Evolutionary conservation across 2,888 invertebrate species (phyloP).

Genomic region (Cetonia aurata): DNA sequence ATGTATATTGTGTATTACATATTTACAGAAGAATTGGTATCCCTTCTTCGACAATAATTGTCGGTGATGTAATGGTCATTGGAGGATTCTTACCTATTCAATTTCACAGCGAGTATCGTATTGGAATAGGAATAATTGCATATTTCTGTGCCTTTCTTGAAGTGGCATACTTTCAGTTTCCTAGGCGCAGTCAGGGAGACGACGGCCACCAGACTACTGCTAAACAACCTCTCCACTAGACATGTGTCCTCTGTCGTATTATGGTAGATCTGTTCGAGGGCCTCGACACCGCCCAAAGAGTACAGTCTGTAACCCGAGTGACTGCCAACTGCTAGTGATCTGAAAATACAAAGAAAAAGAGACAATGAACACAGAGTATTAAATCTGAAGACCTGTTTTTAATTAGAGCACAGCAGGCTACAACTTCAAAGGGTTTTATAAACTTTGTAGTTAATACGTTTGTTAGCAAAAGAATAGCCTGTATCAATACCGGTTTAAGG

Average conservation of each 20-base stretch:
- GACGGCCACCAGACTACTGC: conserved; percentile 95
- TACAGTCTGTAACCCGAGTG: conserved; percentile 92
- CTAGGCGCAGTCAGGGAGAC: conserved; percentile 93
- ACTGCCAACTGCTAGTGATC: conserved; percentile 93
- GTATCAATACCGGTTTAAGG: too few relatives aligned
- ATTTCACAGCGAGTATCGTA: conserved; percentile 94
- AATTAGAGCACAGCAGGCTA: background rate
- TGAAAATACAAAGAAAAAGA: conserved; percentile 62
- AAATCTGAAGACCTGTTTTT: background rate
- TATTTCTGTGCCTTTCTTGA: conserved; percentile 97
- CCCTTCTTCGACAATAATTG: background rate
- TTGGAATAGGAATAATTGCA: conserved; percentile 96
- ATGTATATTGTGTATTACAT: background rate
- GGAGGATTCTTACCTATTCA: conserved; percentile 81
- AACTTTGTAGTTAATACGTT: background rate
- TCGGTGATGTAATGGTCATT: background rate
- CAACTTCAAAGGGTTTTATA: background rate
- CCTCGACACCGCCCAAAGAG: conserved; percentile 82
- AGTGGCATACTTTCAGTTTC: conserved; percentile 95
- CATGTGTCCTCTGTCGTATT: conserved; percentile 88
- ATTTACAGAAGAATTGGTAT: background rate
- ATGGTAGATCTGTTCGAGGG: conserved; percentile 90
- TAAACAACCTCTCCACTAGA: conserved; percentile 95
- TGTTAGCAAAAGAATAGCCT: too few relatives aligned
- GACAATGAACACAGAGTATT: background rate